A percentile compares a stretch with the other conserved stretches of the same genome.
These are phyloP conservation scores for Falco novaeseelandiae DNA, from an alignment of 2,797 vertebrate genomes.

Conservation along the genomic window DNA sequence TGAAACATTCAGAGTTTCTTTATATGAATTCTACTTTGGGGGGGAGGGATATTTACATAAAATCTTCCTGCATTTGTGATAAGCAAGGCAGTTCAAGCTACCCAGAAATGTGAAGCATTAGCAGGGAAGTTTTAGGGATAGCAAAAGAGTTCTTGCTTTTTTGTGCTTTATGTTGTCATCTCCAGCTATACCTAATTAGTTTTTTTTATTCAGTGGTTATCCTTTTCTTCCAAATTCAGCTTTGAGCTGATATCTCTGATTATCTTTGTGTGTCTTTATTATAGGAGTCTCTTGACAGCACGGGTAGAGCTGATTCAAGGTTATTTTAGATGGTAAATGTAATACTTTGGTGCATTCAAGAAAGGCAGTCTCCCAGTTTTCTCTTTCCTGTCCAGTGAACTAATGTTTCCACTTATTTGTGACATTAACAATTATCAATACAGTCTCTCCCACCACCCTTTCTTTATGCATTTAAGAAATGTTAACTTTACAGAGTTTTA, in stretches of 20 bases:
- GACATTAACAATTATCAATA: background rate
- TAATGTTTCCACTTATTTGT: background rate
- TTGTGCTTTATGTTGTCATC: background rate
- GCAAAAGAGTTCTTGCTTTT: background rate
- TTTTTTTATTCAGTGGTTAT: background rate
- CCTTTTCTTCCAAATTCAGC: background rate
- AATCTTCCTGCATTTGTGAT: background rate
- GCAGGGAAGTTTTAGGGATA: background rate
- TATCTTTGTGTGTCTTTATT: background rate
- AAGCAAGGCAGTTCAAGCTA: background rate
- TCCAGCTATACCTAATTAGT: background rate
- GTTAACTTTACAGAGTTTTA: background rate
- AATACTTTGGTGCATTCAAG: background rate
- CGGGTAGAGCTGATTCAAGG: background rate
- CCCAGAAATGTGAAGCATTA: background rate
- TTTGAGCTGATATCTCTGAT: background rate
- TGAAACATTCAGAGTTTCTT: background rate
- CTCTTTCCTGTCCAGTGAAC: background rate
- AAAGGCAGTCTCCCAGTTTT: background rate
- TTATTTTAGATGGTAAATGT: background rate
- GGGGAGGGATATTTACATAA: rapidly evolving
- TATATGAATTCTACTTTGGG: background rate
- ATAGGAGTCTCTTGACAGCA: background rate
- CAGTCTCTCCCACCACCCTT: background rate
- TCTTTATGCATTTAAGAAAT: background rate